These are phyloP conservation scores for Tenrec ecaudatus DNA, from an alignment of 2,113 vertebrate genomes.

Conservation along the genomic window DNA sequence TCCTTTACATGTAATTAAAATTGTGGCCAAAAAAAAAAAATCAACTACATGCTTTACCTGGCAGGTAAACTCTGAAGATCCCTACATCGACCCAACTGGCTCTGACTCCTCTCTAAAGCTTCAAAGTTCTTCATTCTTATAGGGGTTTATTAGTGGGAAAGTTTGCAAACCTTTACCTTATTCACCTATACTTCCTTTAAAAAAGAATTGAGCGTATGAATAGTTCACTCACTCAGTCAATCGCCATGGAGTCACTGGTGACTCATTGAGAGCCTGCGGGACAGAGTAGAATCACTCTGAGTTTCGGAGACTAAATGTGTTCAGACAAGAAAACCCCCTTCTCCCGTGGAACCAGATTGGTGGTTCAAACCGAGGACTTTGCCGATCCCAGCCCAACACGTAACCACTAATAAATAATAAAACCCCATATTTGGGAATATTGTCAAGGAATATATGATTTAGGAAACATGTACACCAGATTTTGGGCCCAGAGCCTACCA, in stretches of 20 bases:
- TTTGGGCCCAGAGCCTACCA: constrained; percentile 3
- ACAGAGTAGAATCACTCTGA: too few relatives aligned
- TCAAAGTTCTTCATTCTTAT: background rate
- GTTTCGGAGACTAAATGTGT: too few relatives aligned
- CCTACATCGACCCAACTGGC: background rate
- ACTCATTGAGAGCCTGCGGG: too few relatives aligned
- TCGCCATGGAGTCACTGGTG: too few relatives aligned
- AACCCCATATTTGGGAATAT: background rate
- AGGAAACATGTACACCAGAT: background rate
- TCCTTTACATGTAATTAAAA: constrained; percentile 21
- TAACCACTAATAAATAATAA: background rate
- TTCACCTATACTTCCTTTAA: too few relatives aligned
- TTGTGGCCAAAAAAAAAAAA: background rate
- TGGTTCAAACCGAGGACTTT: too few relatives aligned
- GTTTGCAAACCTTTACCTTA: background rate
- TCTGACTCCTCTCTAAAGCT: background rate
- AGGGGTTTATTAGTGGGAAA: background rate
- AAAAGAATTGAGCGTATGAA: too few relatives aligned
- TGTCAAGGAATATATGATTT: background rate
- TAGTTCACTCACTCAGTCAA: too few relatives aligned
- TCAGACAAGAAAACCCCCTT: too few relatives aligned
- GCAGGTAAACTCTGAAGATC: background rate
- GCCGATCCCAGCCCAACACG: too few relatives aligned
- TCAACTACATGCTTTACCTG: background rate
- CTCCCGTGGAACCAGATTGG: too few relatives aligned